Evolutionary conservation across 2,888 invertebrate species (phyloP), one percentile per base, ranked within the genome.

Genomic region (Andricus curvator): DNA sequence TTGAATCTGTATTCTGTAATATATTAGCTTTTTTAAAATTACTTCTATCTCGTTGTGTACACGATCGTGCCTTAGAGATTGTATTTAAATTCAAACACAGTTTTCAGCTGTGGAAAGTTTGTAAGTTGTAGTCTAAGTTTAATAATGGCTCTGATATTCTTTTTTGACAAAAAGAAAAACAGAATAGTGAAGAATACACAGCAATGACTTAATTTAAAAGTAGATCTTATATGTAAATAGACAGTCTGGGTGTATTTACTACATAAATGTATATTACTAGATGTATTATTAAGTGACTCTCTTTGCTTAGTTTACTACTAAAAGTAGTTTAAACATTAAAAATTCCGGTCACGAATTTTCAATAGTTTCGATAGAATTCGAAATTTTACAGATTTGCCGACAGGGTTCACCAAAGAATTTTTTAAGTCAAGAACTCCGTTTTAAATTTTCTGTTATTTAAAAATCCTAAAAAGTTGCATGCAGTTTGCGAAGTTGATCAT

Each of bases 151-250:
- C 64, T 64, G 29, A 64, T 64, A 29, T 64, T 64, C 17, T 22
- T 22, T 64, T 62, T 17, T 29, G 17, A 11, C n/a, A n/a, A 22
- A 13, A 4, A 62, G 25, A 62, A 62, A 22, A 64, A 17, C 64
- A 64, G 64, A 29, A 66, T 78, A 81, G 77, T 80, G 51, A 78
- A 67, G 70, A 77, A 79, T 79, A 79, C 74, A 77, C 77, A 85
- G 64, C 64, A 64, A 64, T 29, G 25, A 64, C 6, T 29, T 64
- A 64, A 25, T 29, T 29, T 64, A 64, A 64, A 17, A 17, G 6
- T 29, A 64, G 64, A 17, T 29, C 29, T 64, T 64, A 64, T 29
- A 17, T 64, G 64, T 64, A 64, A 25, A 64, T 64, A 64, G 64
- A 17, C 29, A 64, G 22, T 25, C 20, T 20, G 48, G 17, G 62